These are phyloP conservation scores for Plutomurus gul DNA, from an alignment of 1,140 invertebrate species.

Conservation along the genomic window DNA sequence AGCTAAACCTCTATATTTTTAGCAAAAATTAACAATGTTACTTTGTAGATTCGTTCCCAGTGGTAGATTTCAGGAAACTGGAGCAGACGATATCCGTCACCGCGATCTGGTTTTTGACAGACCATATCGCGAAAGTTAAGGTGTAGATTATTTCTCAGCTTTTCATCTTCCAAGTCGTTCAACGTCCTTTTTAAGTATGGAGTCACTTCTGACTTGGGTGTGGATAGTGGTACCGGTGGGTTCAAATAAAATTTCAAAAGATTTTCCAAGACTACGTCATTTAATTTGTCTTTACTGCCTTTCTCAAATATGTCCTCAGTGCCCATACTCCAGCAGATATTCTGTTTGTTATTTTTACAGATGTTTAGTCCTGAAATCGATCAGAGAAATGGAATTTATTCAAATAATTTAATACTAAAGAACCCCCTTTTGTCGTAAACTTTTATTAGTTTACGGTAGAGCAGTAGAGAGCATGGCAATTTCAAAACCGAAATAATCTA, in stretches of 20 bases:
- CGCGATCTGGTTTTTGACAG: slow-evolving; percentile 42
- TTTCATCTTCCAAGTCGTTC: slow-evolving; percentile 59
- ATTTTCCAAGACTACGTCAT: slow-evolving; percentile 75
- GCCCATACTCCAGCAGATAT: slow-evolving; percentile 79
- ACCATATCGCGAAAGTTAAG: slow-evolving; percentile 70
- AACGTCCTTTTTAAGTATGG: slow-evolving; percentile 76
- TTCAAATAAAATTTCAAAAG: slow-evolving; percentile 78
- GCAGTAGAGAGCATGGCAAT: not conserved
- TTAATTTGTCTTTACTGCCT: slow-evolving; percentile 71
- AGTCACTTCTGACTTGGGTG: slow-evolving; percentile 60
- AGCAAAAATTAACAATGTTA: slow-evolving; percentile 54
- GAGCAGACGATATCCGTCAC: slow-evolving; percentile 58
- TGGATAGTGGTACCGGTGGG: slow-evolving; percentile 60
- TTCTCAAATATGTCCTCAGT: slow-evolving; percentile 74
- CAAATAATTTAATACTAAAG: not conserved
- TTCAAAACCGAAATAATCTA: not conserved
- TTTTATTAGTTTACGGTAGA: no score
- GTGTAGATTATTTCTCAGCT: slow-evolving; percentile 69
- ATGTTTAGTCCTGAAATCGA: slow-evolving; percentile 56
- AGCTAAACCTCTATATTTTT: no score
- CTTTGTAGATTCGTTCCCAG: slow-evolving; percentile 79
- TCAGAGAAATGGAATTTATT: slow-evolving; percentile 11
- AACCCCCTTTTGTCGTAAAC: no score
- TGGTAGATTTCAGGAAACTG: slow-evolving; percentile 70
- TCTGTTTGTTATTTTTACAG: slow-evolving; percentile 69